A percentile compares a stretch with the other conserved stretches of the same genome.
These are phyloP conservation scores for Heliconius hermathena DNA, from an alignment of 1,140 invertebrate species.

Conservation along the genomic window DNA sequence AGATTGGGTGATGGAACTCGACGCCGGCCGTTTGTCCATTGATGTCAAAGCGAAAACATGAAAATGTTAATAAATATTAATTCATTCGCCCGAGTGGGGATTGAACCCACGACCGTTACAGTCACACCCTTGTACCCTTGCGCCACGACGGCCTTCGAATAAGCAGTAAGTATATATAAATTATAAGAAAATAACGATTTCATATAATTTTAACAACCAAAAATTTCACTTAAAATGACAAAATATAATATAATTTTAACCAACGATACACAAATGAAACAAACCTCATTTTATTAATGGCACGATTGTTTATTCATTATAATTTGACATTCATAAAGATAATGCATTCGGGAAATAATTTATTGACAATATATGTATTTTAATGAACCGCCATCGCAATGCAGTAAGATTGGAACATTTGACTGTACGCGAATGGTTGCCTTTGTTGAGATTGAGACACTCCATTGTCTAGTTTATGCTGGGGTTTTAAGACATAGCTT, in stretches of 20 bases:
- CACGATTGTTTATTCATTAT: constrained; percentile 6
- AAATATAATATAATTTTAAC: not conserved
- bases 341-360: constrained; percentile 7
- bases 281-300: constrained; percentile 3
- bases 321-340: constrained; percentile 9
- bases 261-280: not conserved
- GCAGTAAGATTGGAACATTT: not conserved
- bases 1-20: too few relatives aligned
- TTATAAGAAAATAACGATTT: not conserved
- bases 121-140: too few relatives aligned
- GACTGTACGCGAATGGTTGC: too few relatives aligned
- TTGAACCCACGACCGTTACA: too few relatives aligned
- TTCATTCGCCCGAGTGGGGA: too few relatives aligned
- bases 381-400: not conserved
- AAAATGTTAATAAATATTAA: too few relatives aligned
- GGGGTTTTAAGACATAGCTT: too few relatives aligned
- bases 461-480: too few relatives aligned
- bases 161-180: not conserved
- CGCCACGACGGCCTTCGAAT: too few relatives aligned
- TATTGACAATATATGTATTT: not conserved
- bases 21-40: too few relatives aligned
- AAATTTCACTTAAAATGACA: not conserved
- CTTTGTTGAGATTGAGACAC: too few relatives aligned
- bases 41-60: too few relatives aligned
- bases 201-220: not conserved